Evolutionary conservation across 2,888 invertebrate genomes (phyloP), one percentile per base, ranked within the genome.

Genomic region (Drosophila bunnanda): DNA sequence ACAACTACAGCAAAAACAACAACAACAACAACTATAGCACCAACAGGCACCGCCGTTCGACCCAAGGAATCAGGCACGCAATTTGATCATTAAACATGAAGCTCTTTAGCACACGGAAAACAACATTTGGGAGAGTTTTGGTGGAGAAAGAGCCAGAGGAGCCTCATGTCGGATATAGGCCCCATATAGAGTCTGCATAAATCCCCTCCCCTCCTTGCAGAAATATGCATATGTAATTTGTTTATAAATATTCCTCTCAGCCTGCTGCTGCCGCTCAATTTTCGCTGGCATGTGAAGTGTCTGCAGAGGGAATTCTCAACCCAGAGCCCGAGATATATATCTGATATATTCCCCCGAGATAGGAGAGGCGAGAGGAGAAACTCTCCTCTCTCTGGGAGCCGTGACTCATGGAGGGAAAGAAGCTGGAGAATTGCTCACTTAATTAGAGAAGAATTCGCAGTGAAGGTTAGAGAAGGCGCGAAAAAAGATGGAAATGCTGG

Each of bases 81-180:
- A 86, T 88, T 83, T 65, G 89, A 79, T 86, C 85, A 89, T 86
- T 86, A 86, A 84, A 84, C 89, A 84, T 84, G 83, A 89, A 84
- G 89, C 83, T 84, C 83, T 84, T 84, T 84, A 84, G 88, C 88
- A 88, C 88, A 89, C 89, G 85, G 73, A 88, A 75, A 80, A 80
- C 65, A 64, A 61, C 61, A 66, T 50, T 62, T 62, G 50, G 41
- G 41, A 32, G 41, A 25, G 41, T 20, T 44, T 53, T 53, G 39
- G 54, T 25, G 30, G 46, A 39, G 62, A 15, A 22, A 41, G 48
- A 36, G 41, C 48, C n/a, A 38, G 41, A 34, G 65, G 43, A 36
- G 66, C 66, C 66, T 34, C 65, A 53, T 66, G 65, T 65, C 4
- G 65, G 65, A 44, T 54, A 48, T 60, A 72, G 68, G 72, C 68